Base-by-base conservation (phyloP, 2,797 vertebrate species). In the Pangasius sanitwongsei region DNA sequence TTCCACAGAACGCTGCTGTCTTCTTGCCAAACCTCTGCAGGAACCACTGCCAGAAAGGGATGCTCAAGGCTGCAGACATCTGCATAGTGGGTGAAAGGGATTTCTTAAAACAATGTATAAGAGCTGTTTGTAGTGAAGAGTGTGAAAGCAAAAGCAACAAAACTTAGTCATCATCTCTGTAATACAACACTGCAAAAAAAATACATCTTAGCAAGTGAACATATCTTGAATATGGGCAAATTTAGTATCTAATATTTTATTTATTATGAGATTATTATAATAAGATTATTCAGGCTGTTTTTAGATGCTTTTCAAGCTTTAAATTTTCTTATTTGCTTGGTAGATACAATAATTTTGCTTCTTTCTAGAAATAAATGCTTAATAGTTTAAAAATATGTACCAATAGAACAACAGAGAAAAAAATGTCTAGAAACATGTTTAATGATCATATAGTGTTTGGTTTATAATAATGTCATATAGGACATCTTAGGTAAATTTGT, bases 11-110 rank as follows among this genome's bases (percentile, higher is more conserved):
- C 2, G 98, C 97, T 1, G 98, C 97, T 0, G 94, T 97, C 95
- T 97, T 99, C 96, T 99, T 99, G 57, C 99, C 99, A 92, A 98
- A 98, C 92, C 94, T 95, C 93, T 97, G 95, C 86, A 99, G 96
- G 87, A 98, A 97, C 97, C 98, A 97, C 89, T 99, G 98, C 99
- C 99, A 99, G 86, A 99, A 92, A 0, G 99, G 99, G 90, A 99
- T 96, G 86, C 98, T 98, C 90, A 98, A 94, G 3, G 95, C 97
- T 1, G 98, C 98, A 0, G 99, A 98, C 74, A 98, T 93, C 99
- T 99, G 93, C 86, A 86, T 61, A 15, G 83, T 78, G 69, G 13
- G 69, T 31, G 23, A 67, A 8, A 87, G 20, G 4, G 15, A 81
- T 37, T 37, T 69, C 41, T 88, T 69, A 80, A 85, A 90, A 72